Conservation (phyloP, 1,140 invertebrate species). For the Trachymyrmex septentrionalis region DNA sequence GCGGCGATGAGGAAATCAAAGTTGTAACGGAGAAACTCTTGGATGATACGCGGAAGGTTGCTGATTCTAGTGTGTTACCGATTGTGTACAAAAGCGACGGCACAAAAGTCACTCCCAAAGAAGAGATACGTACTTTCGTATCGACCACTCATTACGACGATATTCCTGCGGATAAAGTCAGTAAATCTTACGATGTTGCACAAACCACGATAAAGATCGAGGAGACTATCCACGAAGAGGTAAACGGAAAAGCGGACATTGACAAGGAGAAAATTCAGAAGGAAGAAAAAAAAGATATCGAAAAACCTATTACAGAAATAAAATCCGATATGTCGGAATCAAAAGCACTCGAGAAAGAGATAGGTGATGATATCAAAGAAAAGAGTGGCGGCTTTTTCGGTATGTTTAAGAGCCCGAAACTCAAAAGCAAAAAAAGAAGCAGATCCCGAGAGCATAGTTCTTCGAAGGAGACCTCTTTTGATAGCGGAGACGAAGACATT, state of each 20-base stretch:
- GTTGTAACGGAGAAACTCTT: conserved; percentile 75
- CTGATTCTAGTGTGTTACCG: conserved; percentile 52
- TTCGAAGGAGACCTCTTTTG: conserved; percentile 79
- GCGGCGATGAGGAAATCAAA: conserved; percentile 79
- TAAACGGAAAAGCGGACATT: conserved; percentile 54
- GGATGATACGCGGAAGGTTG: conserved; percentile 74
- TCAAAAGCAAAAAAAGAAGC: conserved; percentile 78
- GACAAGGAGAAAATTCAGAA: conserved; percentile 50
- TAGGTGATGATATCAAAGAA: conserved; percentile 67
- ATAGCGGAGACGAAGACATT: conserved; percentile 83
- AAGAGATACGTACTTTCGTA: conserved; percentile 68
- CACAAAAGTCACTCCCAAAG: conserved; percentile 33
- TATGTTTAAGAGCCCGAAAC: conserved; percentile 83
- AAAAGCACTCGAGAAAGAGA: conserved; percentile 25
- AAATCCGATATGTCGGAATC: conserved; percentile 30
- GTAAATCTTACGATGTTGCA: conserved; percentile 74
- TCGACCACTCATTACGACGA: conserved; percentile 64
- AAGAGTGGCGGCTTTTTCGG: conserved; percentile 80
- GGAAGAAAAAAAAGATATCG: neutral
- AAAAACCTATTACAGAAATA: neutral
- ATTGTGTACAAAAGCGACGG: conserved; percentile 10
- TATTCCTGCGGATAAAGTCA: conserved; percentile 72
- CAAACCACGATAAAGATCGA: conserved; percentile 28
- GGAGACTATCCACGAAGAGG: conserved; percentile 31
- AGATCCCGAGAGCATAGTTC: conserved; percentile 79